These are phyloP conservation scores for Tetragnatha versicolor DNA, from an alignment of 1,140 invertebrate genomes.

Conservation along the genomic window DNA sequence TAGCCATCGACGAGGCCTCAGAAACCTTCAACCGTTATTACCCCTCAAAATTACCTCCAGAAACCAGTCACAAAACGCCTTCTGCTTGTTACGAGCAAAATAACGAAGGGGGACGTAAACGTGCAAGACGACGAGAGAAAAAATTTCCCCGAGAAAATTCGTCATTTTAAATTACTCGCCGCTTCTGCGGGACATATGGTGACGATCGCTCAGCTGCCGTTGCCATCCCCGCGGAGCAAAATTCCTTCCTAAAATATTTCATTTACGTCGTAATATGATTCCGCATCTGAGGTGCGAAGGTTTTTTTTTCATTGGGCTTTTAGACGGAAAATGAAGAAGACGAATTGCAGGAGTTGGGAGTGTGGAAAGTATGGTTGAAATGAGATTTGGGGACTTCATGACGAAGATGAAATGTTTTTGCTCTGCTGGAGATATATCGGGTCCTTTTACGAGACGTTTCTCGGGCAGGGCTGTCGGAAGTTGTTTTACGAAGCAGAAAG, in stretches of 20 bases:
- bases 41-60: too few relatives aligned
- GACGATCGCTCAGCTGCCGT: background rate
- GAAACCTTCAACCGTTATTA: too few relatives aligned
- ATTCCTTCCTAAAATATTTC: constrained; percentile 1
- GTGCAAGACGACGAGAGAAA: background rate
- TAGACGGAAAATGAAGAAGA: background rate
- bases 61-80: too few relatives aligned
- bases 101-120: too few relatives aligned
- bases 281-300: background rate
- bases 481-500: too few relatives aligned
- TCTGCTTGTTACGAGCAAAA: too few relatives aligned
- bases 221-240: too few relatives aligned
- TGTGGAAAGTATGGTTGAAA: constrained; percentile 7
- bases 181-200: background rate
- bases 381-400: constrained; percentile 18
- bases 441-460: too few relatives aligned
- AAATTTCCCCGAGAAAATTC: background rate
- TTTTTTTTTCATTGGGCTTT: background rate
- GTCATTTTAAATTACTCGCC: constrained; percentile 7
- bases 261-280: constrained; percentile 7
- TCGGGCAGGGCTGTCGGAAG: too few relatives aligned
- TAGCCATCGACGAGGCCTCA: too few relatives aligned
- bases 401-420: constrained; percentile 19
- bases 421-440: too few relatives aligned
- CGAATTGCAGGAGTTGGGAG: constrained; percentile 7